Percentiles rank a stretch among this genome's conserved stretches.
These are phyloP conservation scores for Aphelocoma coerulescens DNA, from an alignment of 2,113 vertebrate genomes.

Conservation along the genomic window DNA sequence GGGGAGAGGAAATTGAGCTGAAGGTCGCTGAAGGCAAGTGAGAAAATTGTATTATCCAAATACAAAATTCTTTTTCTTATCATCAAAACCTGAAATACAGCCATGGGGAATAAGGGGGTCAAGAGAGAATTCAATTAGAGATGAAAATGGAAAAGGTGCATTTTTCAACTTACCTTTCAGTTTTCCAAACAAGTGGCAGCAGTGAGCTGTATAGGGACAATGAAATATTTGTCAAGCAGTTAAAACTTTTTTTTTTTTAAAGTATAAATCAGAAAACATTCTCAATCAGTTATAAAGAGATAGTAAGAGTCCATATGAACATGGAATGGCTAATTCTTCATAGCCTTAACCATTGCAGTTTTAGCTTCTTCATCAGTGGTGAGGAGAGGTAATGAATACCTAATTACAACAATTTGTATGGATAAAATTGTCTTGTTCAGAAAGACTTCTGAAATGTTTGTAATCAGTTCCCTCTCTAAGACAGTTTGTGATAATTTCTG, in stretches of 20 bases:
- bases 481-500: background rate
- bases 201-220: conserved; percentile 1
- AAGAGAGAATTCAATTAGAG: conserved; percentile 73
- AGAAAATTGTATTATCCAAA: conserved; percentile 79
- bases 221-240: conserved; percentile 55
- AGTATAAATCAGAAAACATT: conserved; percentile 5
- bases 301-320: background rate
- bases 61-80: conserved; percentile 74
- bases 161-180: conserved; percentile 69
- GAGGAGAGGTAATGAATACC: background rate
- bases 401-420: background rate
- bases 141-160: conserved; percentile 73
- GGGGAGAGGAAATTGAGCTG: conserved; percentile 77
- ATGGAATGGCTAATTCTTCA: background rate
- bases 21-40: conserved; percentile 76
- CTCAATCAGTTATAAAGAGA: background rate
- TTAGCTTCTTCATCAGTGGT: background rate
- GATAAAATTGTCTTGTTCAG: background rate
- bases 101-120: conserved; percentile 68
- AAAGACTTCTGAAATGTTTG: background rate
- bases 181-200: conserved; percentile 68
- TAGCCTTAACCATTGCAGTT: background rate
- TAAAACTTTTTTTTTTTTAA: background rate
- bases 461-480: background rate
- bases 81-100: conserved; percentile 71